phyloP scores from a whole-genome alignment of 1,140 invertebrate species.

The Dreissena rostriformis region DNA sequence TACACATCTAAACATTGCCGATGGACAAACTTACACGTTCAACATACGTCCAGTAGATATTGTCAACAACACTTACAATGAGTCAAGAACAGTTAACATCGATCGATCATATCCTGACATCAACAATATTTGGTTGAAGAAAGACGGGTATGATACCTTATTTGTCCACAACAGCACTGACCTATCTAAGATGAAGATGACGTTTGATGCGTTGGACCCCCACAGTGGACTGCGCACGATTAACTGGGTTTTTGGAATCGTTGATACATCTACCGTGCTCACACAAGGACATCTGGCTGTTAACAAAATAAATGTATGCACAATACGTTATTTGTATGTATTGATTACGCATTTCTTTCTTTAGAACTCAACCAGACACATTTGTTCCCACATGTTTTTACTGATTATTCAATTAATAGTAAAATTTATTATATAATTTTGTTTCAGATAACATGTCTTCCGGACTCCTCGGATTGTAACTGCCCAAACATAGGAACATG shows the following conservation, averaged over 20 bases:
- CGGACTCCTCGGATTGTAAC: conserved; percentile 21
- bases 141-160: conserved; percentile 44
- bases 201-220: conserved; percentile 61
- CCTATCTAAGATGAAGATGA: conserved; percentile 64
- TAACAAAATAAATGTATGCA: neutral
- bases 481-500: conserved; percentile 58
- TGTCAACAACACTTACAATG: conserved; percentile 39
- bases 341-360: neutral
- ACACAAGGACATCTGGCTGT: neutral
- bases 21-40: conserved; percentile 63
- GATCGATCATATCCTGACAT: conserved; percentile 59
- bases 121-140: conserved; percentile 48
- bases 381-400: neutral
- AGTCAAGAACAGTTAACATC: conserved; percentile 55
- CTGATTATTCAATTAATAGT: neutral
- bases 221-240: conserved; percentile 62
- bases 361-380: neutral
- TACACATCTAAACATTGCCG: neutral
- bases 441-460: neutral
- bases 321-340: neutral
- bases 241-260: conserved; percentile 49
- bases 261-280: neutral
- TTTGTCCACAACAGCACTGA: conserved; percentile 64
- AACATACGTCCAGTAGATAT: conserved; percentile 57
- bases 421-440: neutral